Conservation (phyloP, 2,113 vertebrate genomes). For the Pyrgilauda ruficollis region DNA sequence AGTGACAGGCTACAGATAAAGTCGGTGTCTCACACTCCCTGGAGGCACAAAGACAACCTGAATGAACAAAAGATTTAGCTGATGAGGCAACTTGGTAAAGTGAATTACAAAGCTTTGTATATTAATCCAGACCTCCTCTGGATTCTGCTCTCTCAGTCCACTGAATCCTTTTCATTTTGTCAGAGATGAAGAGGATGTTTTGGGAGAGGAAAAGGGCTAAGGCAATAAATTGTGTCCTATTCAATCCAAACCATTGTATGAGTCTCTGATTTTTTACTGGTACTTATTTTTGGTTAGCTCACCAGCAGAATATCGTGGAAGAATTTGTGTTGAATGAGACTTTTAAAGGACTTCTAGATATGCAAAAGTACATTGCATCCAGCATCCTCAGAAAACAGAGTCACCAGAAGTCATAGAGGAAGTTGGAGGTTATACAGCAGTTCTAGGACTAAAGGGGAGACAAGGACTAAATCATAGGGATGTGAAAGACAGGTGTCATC, state of each 20-base stretch:
- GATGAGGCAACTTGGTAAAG: not conserved
- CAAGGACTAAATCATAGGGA: not conserved
- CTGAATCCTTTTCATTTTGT: not conserved
- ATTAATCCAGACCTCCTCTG: not conserved
- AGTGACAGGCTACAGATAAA: not conserved
- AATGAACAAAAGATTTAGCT: not conserved
- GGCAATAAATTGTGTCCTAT: not conserved
- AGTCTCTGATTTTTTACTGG: not conserved
- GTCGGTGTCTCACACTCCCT: not conserved
- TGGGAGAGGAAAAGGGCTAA: not conserved
- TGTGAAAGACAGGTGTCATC: not conserved
- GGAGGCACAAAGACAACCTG: not conserved
- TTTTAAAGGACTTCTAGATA: not conserved
- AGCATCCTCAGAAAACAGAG: not conserved
- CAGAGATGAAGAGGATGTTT: not conserved
- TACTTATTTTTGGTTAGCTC: not conserved
- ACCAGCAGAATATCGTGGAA: not conserved
- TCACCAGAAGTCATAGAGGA: not conserved
- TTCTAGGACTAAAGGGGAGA: not conserved
- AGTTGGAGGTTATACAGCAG: fast-evolving
- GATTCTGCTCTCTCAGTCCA: not conserved
- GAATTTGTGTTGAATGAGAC: not conserved
- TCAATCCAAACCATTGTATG: not conserved
- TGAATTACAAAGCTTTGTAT: not conserved
- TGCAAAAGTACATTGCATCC: not conserved